phyloP scores from a whole-genome alignment of 2,888 invertebrate genomes.

The Ophion costatus region DNA sequence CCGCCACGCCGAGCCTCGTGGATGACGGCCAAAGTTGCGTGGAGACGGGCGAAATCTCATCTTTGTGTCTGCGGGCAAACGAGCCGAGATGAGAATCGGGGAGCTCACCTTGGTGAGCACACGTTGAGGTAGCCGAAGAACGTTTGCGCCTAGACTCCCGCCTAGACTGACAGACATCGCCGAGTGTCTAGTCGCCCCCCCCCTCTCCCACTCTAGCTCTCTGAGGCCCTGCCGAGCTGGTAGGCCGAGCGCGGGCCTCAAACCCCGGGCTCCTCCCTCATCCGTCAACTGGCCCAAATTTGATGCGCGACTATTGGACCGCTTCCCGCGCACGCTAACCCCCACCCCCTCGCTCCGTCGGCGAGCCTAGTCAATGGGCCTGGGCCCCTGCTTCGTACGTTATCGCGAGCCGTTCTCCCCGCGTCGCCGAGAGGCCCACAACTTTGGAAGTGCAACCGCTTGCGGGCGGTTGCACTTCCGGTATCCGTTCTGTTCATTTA shows the following conservation, averaged over 20 bases:
- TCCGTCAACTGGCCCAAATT: slow-evolving; percentile 60
- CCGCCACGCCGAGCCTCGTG: not conserved
- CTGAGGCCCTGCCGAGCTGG: slow-evolving; percentile 28
- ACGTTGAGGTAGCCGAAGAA: not conserved
- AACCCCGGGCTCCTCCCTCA: slow-evolving; percentile 54
- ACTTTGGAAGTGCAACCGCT: too few relatives aligned
- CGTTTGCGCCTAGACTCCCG: too few relatives aligned
- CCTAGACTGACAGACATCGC: slow-evolving; percentile 45
- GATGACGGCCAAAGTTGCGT: slow-evolving; percentile 4
- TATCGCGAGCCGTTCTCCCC: not conserved
- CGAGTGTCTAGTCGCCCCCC: slow-evolving; percentile 9
- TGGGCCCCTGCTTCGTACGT: not conserved
- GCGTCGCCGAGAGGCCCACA: too few relatives aligned
- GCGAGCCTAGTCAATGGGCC: slow-evolving; percentile 25
- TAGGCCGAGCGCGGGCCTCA: slow-evolving; percentile 40
- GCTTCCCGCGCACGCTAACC: not conserved
- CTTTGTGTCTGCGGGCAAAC: not conserved
- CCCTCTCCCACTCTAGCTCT: slow-evolving; percentile 22
- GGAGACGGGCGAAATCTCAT: not conserved
- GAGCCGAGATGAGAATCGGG: not conserved
- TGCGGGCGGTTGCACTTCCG: too few relatives aligned
- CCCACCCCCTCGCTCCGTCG: not conserved
- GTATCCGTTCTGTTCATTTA: too few relatives aligned
- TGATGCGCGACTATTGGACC: slow-evolving; percentile 42
- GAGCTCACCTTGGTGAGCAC: slow-evolving; percentile 22